Evolutionary conservation across 2,888 invertebrate species (phyloP).

Genomic region (Drosophila falleni): DNA sequence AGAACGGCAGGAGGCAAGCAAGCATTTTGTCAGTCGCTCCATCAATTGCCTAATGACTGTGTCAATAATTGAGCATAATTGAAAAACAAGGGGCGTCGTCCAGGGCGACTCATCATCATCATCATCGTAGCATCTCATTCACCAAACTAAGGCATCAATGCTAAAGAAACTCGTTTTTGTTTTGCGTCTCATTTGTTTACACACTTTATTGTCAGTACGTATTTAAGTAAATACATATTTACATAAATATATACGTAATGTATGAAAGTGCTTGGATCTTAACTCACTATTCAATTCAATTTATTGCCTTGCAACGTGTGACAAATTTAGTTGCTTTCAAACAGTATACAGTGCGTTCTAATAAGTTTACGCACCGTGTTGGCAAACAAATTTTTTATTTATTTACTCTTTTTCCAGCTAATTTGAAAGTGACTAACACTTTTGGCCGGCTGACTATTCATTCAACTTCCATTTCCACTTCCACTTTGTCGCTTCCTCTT

Average conservation of each 20-base stretch:
- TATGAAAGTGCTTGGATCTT: constrained; percentile 10
- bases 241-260: constrained; percentile 12
- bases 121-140: constrained; percentile 28
- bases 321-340: constrained; percentile 41
- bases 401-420: constrained; percentile 48
- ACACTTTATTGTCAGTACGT: constrained; percentile 51
- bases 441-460: constrained; percentile 27
- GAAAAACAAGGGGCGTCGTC: constrained; percentile 72
- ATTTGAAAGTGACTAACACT: constrained; percentile 63
- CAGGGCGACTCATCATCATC: constrained; percentile 46
- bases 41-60: constrained; percentile 76
- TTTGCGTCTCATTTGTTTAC: constrained; percentile 69
- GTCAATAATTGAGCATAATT: constrained; percentile 81
- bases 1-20: constrained; percentile 31
- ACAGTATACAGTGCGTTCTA: constrained; percentile 27
- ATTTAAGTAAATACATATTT: constrained; percentile 13
- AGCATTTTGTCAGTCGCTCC: constrained; percentile 39
- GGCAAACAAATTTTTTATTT: background rate
- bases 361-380: constrained; percentile 23
- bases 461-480: constrained; percentile 66
- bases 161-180: constrained; percentile 34
- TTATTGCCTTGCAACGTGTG: constrained; percentile 46
- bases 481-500: constrained; percentile 72
- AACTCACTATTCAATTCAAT: constrained; percentile 37
- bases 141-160: constrained; percentile 15